Base-by-base conservation (phyloP, 2,888 invertebrate species). In the Ormyrus thymus region DNA sequence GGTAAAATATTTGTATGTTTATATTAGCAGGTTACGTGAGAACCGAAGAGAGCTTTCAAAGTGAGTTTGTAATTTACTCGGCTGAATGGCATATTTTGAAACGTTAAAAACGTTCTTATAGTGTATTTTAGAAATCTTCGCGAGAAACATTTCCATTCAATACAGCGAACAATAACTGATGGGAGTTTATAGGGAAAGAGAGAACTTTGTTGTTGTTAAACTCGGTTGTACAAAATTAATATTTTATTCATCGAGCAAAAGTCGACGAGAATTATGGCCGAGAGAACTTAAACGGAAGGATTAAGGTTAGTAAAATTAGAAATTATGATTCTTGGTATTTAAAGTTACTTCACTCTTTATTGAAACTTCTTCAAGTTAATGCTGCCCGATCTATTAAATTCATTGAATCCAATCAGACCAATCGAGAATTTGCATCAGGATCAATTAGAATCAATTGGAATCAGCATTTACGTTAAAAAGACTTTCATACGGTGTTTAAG, bases 371-470 rank as follows among this genome's bases (percentile, higher is more conserved):
- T 9, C 6, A 10, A 79, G 61, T 79, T 29, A 29, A 29, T 29
- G 29, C 29, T 29, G 29, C 29, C 4, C 71, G 71, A 29, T 74
- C 64, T 74, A 80, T 80, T 77, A 75, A 77, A 77, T 77, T 68
- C 71, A 68, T 72, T 59, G 72, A 58, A 62, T 71, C 68, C 46
- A 71, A 80, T 80, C 61, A 72, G 55, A 46, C 11, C 65, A 69
- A 80, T 65, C 71, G 69, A 46, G 68, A 72, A 72, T 78, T 48
- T 69, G 66, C 75, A 58, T 76, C 59, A 50, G 50, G 72, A 78
- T 78, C 81, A 81, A 81, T 81, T 81, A 81, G 72, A 71, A 68
- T 55, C 78, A 72, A 78, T 81, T 78, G 78, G 8, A 61, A 65
- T 69, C 48, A 61, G 15, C 70, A 51, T 77, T 61, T 62, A 59